Evolutionary conservation across 2,888 invertebrate species (phyloP).

Genomic region (Synergus gifuensis): DNA sequence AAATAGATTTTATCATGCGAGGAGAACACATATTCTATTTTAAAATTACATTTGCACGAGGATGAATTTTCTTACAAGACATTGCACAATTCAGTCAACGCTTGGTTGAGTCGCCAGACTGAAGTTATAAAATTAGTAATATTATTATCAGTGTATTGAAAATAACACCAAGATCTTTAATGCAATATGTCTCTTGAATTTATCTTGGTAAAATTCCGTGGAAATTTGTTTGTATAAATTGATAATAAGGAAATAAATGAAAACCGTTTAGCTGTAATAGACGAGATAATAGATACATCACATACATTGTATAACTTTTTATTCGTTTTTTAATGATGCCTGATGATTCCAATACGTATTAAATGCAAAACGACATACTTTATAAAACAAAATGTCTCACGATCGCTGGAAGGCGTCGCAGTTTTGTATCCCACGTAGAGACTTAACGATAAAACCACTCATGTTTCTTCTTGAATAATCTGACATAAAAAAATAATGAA

Average conservation of each 20-base stretch:
- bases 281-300: not conserved
- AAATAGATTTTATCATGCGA: slow-evolving; percentile 68
- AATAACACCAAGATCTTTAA: not conserved
- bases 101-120: not conserved
- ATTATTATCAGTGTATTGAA: not conserved
- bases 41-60: slow-evolving; percentile 54
- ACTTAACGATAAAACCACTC: slow-evolving; percentile 8
- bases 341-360: not conserved
- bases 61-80: slow-evolving; percentile 16
- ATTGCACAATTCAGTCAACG: slow-evolving; percentile 10
- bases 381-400: not conserved
- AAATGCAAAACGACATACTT: not conserved
- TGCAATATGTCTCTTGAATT: no score
- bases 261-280: not conserved
- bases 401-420: not conserved
- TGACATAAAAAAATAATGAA: not conserved
- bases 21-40: slow-evolving; percentile 65
- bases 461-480: not conserved
- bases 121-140: not conserved
- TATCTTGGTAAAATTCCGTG: not conserved
- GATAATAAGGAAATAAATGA: not conserved
- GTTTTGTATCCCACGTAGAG: not conserved
- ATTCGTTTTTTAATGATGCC: not conserved
- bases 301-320: not conserved
- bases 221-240: not conserved